Percentiles rank a stretch among this genome's conserved stretches.
phyloP scores from a whole-genome alignment of 2,113 vertebrate genomes.

The Misgurnus anguillicaudatus region DNA sequence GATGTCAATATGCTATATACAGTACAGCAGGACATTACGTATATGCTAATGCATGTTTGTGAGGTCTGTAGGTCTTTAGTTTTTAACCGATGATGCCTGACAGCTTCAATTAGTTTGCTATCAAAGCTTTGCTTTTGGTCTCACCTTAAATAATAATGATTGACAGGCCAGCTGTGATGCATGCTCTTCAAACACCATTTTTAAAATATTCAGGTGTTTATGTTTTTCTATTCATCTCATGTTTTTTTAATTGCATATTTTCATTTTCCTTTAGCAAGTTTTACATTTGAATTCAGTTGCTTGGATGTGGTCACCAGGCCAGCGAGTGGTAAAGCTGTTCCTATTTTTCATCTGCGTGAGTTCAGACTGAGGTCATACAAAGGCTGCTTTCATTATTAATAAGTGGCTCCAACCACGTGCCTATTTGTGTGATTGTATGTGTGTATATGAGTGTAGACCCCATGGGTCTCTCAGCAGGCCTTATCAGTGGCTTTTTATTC shows the following conservation, averaged over 20 bases:
- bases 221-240: not conserved
- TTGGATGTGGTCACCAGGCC: constrained; percentile 7
- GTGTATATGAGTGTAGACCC: constrained; percentile 29
- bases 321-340: constrained; percentile 13
- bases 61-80: not conserved
- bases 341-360: constrained; percentile 14
- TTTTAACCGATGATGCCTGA: constrained; percentile 31
- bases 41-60: constrained; percentile 28
- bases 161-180: constrained; percentile 35
- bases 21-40: not conserved
- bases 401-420: not conserved
- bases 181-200: constrained; percentile 4
- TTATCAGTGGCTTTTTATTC: not conserved
- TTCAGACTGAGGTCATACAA: constrained; percentile 32
- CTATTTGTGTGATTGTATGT: constrained; percentile 2
- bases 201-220: not conserved
- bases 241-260: not conserved
- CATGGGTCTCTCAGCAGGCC: constrained; percentile 9
- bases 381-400: constrained; percentile 32
- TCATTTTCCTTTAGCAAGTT: not conserved
- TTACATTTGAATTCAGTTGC: not conserved
- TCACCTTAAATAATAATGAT: constrained; percentile 27
- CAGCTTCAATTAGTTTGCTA: constrained; percentile 41
- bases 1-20: not conserved
- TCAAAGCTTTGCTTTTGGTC: not conserved